Base-by-base conservation (phyloP, 1,140 invertebrate genomes). In the Achatina immaculata region DNA sequence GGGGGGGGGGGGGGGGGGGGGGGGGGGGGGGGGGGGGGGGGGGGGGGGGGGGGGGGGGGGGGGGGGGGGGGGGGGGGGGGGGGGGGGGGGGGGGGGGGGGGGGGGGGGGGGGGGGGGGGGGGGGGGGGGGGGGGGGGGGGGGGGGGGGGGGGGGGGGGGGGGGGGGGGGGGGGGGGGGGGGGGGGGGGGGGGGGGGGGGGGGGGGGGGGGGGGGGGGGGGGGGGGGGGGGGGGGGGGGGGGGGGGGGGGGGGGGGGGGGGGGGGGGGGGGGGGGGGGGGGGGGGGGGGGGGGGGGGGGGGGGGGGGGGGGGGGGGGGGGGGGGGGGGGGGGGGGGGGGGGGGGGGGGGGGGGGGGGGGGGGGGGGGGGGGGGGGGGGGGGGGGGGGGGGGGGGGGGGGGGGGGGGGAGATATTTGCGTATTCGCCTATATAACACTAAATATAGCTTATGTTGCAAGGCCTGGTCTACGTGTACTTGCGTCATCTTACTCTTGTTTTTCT, bases 181-280 rank as follows among this genome's bases (percentile, higher is more conserved):
- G 62, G 9, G 31, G 24, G 24, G n/a, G 31, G 62, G 11, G 62
- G n/a, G 11, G 62, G 24, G n/a, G 62, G 62, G 24, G n/a, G 31
- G 62, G n/a, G 62, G 62, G n/a, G 62, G 31, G 62, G 9, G 62
- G 62, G 9, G 62, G 31, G 11, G 9, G 62, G 9, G 24, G 62
- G n/a, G 62, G 31, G n/a, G 62, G 62, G n/a, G 62, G 62, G 62
- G n/a, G 62, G 24, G n/a, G 31, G 62, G 9, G 62, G n/a, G 62
- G 62, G n/a, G 62, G 31, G n/a, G 24, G 62, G 62, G 9, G 62
- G 31, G 62, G 62, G 9, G 62, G 62, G 9, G 62, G n/a, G 9
- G 62, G 31, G 62, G 24, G n/a, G 62, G 62, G n/a, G 62, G 36
- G 36, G 36, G n/a, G 69, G n/a, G 74, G 19, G 48, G 24, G 74